Conservation (phyloP, 2,888 invertebrate species). For the Perizoma flavofasciatum region DNA sequence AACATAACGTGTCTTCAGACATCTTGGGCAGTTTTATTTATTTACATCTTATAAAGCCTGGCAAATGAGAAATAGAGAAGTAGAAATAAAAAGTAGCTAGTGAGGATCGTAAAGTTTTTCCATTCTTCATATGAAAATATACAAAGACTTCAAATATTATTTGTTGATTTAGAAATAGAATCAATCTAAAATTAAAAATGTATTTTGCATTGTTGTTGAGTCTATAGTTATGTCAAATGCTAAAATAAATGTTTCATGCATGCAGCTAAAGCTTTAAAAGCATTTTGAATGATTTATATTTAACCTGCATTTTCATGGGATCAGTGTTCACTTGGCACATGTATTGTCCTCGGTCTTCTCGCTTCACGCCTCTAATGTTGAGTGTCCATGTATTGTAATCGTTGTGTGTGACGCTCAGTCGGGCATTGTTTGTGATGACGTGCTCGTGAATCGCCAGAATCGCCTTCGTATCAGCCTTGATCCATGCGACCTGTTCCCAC, state of each 20-base stretch:
- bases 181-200: neutral
- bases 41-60: no score
- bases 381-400: constrained; percentile 97
- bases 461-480: constrained; percentile 96
- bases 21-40: no score
- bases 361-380: constrained; percentile 92
- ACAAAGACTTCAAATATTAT: no score
- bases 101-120: no score
- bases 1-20: no score
- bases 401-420: constrained; percentile 95
- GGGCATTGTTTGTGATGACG: constrained; percentile 96
- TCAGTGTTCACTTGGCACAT: constrained; percentile 98
- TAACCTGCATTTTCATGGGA: constrained; percentile 97
- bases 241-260: constrained; percentile 5
- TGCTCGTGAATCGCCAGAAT: constrained; percentile 96
- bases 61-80: no score
- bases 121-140: no score
- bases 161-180: neutral
- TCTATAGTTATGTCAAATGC: constrained; percentile 15
- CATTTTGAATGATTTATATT: constrained; percentile 22
- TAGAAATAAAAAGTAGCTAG: no score
- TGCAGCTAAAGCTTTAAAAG: constrained; percentile 11
- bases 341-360: constrained; percentile 94
- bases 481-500: constrained; percentile 93
- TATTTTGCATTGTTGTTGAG: constrained; percentile 8